Base-by-base conservation (phyloP, 35 echinoderm and acorn worm species). In the Lytechinus variegatus region DNA sequence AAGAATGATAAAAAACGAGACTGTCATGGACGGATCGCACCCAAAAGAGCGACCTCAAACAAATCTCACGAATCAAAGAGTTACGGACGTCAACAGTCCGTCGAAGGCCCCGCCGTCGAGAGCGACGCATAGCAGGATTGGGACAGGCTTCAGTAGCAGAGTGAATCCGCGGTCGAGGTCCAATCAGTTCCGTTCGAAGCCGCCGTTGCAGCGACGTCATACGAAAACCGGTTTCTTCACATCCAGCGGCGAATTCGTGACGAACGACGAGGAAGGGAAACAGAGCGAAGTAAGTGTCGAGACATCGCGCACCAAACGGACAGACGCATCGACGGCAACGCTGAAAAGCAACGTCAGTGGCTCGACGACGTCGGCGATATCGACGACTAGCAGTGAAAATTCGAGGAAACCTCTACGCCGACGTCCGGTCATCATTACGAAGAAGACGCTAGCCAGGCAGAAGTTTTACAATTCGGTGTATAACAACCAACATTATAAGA, bases 401-500 rank as follows among this genome's bases (percentile, higher is more conserved):
- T 14, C 27, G 53, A 54, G 6, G 54, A 93, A 93, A 57, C 92
- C 92, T 33, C 24, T 93, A 28, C 55, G 55, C 27, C 94, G 95
- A 44, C 96, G 94, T 9, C 89, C 96, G 6, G 87, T 97, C 16
- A 92, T 98, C 86, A 96, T 98, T 29, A 97, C 97, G n/a, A 98
- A 97, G 86, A 98, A 98, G 95, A 97, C 96, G 28, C 27, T 97
- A 21, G 52, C 95, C 24, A 92, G 96, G 29, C 95, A 98, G 57
- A 96, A 96, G 53, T 96, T 93, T 8, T 72, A 95, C 14, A 97
- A 96, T 13, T 98, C 97, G 53, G 96, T 98, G 16, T 98, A 98
- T 86, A 95, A 94, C 58, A 98, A 97, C 95, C 95, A 86, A 52
- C 96, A 91, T 9, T 95, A 92, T 86, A 98, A 97, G 89, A 56